A percentile compares a stretch with the other conserved stretches of the same genome.
phyloP scores from a whole-genome alignment of 2,113 vertebrate genomes.

The Physeter macrocephalus region DNA sequence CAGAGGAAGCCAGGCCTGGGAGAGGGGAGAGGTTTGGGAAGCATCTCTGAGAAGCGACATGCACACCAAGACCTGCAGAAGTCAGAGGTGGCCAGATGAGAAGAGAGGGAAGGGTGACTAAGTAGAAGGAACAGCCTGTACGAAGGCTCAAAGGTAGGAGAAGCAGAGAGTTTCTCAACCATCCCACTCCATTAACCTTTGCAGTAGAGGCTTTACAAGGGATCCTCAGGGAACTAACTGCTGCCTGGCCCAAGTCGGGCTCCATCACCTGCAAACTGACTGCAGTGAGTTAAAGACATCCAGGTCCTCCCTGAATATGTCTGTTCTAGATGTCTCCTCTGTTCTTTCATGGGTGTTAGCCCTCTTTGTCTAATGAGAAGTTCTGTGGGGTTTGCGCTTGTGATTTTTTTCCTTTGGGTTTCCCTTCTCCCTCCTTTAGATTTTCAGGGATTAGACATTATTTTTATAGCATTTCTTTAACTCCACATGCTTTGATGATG shows the following conservation, averaged over 20 bases:
- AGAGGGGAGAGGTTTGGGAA: too few relatives aligned
- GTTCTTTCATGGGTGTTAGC: background rate
- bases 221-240: background rate
- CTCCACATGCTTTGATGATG: background rate
- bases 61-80: too few relatives aligned
- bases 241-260: background rate
- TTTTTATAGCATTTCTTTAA: background rate
- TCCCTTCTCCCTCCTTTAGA: background rate
- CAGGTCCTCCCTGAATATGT: accelerated
- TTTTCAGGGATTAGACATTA: background rate
- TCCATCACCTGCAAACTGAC: background rate
- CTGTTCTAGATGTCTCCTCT: background rate
- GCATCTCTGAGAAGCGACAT: accelerated
- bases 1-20: background rate
- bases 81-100: background rate
- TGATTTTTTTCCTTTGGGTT: background rate
- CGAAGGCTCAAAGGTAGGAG: background rate
- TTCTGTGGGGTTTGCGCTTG: background rate
- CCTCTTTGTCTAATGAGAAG: background rate
- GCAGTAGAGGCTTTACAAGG: background rate
- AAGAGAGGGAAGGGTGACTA: background rate
- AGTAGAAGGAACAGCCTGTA: background rate
- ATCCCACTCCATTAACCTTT: too few relatives aligned
- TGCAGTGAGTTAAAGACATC: background rate
- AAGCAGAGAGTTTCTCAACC: background rate